Evolutionary conservation across 30 jellyfish, hydroid and myxozoan species (phyloP).

Genomic region (Cassiopea xamachana): DNA sequence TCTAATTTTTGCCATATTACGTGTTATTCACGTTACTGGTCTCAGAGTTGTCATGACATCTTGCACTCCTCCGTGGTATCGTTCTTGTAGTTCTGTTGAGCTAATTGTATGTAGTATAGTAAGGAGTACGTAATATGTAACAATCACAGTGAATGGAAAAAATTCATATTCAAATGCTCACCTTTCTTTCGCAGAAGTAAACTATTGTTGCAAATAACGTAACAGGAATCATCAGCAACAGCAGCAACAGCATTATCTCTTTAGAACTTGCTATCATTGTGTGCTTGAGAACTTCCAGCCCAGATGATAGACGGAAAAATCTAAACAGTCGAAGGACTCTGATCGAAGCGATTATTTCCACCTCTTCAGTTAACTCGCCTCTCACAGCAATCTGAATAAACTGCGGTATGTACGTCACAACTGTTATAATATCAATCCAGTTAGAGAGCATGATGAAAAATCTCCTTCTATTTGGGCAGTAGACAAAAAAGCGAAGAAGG

Average conservation of each 20-base stretch:
- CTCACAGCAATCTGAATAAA: constrained; percentile 30
- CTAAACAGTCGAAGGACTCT: constrained; percentile 89
- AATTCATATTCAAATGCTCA: constrained; percentile 5
- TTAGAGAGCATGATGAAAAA: constrained; percentile 64
- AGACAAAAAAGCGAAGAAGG: constrained; percentile 67
- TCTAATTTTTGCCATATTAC: too few relatives aligned
- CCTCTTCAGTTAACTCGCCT: constrained; percentile 26
- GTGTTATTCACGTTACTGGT: too few relatives aligned
- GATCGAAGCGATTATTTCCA: constrained; percentile 78
- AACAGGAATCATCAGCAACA: constrained; percentile 92
- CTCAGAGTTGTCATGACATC: too few relatives aligned
- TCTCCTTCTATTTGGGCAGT: constrained; percentile 65
- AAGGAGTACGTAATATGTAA: too few relatives aligned
- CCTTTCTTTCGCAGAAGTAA: constrained; percentile 88
- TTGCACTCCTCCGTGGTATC: too few relatives aligned
- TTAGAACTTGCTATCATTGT: constrained; percentile 95
- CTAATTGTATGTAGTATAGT: too few relatives aligned
- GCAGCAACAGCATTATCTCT: constrained; percentile 82
- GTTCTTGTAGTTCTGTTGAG: too few relatives aligned
- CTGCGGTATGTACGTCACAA: constrained; percentile 68
- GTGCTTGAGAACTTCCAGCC: constrained; percentile 89
- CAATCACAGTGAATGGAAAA: not conserved
- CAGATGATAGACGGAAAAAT: constrained; percentile 91
- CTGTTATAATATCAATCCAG: constrained; percentile 77
- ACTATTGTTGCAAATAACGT: constrained; percentile 95